Evolutionary conservation across 2,113 vertebrate genomes (phyloP).

Genomic region (Saimiri boliviensis): DNA sequence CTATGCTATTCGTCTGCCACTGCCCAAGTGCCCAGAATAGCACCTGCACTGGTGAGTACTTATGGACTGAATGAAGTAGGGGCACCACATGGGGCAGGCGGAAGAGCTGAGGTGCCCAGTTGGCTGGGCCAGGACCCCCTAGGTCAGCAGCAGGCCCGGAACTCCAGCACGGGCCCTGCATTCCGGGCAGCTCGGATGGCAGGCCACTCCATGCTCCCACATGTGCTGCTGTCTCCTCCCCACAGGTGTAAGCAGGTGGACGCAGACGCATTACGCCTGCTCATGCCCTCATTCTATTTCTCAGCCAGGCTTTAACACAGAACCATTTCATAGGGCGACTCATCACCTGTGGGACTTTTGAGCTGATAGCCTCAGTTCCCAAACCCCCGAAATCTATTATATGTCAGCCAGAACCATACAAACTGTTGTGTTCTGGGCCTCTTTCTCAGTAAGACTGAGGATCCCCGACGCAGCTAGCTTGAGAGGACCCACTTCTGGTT

Average conservation of each 20-base stretch:
- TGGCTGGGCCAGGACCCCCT: background rate
- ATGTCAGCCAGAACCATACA: background rate
- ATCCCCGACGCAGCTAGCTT: background rate
- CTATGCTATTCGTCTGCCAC: background rate
- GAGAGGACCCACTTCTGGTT: background rate
- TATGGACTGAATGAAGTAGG: background rate
- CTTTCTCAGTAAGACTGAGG: background rate
- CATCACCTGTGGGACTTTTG: background rate
- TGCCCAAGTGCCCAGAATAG: background rate
- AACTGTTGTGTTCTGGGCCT: background rate
- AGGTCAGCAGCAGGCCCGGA: background rate
- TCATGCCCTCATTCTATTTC: accelerated
- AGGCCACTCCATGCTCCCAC: background rate
- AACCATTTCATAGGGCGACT: background rate
- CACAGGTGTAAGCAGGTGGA: background rate
- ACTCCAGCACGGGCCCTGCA: background rate
- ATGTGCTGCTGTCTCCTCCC: background rate
- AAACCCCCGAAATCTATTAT: background rate
- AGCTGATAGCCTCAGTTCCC: background rate
- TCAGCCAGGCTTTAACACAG: background rate
- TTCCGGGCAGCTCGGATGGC: background rate
- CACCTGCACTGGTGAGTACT: background rate
- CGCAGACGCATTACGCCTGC: accelerated
- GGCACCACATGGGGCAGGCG: background rate
- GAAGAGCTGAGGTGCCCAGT: background rate